Evolutionary conservation across 2,888 invertebrate genomes (phyloP), one percentile per base, ranked within the genome.

Genomic region (Aethes cnicana): DNA sequence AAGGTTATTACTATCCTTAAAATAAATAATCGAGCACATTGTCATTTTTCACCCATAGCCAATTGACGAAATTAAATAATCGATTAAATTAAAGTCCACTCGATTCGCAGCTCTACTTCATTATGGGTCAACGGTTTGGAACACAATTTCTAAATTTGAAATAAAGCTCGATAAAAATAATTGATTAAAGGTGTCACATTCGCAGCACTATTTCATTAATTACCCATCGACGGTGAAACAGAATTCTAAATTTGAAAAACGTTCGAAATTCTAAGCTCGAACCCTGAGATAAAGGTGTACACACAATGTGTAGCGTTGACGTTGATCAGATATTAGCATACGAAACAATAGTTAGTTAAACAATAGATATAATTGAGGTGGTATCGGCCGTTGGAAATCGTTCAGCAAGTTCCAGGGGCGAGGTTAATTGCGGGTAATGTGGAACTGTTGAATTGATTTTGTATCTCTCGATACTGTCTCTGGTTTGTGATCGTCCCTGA

Each of bases 311-410:
- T 52, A 20, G 28, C 28, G 41, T 42, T 41, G 44, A 52, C 44
- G 53, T 47, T 12, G 36, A 53, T 56, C 44, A 36, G 50, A 52
- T 53, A 60, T 60, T 60, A 56, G 48, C 60, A 60, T 58, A 54
- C 58, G 52, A 55, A 53, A 56, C 58, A 58, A 60, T 60, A 58
- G 58, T 60, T 56, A 54, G 54, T 46, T 44, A 65, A 69, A 77
- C 75, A 76, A 77, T 77, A 69, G 71, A 69, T 67, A 68, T 77
- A 78, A 77, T 77, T 68, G 50, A 50, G 43, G 50, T 37, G 43
- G 54, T 53, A 48, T 44, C 43, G 48, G 42, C 21, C 37, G 47
- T 30, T 47, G 28, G 50, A 44, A 50, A 44, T 49, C 49, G 49
- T 53, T 53, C 53, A 32, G 54, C 39, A 54, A 50, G 50, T 41